Percentiles rank a stretch among this genome's conserved stretches.
Evolutionary conservation across 2,113 vertebrate species (phyloP).

Genomic region (Epinephelus cyanopodus): DNA sequence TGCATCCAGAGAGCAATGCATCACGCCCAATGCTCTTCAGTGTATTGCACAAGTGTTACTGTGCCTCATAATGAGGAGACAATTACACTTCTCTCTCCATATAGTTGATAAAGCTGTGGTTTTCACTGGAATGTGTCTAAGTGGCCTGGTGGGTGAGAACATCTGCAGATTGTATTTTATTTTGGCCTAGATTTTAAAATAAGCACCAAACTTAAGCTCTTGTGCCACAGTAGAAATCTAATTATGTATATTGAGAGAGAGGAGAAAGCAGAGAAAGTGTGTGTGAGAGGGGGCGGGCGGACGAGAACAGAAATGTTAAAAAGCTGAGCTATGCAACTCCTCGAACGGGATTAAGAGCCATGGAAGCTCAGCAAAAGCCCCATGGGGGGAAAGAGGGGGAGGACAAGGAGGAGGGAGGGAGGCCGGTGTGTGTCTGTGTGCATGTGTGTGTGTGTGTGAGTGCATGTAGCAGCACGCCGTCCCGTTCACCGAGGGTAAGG

Average conservation of each 20-base stretch:
- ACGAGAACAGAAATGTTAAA: slow-evolving; percentile 62
- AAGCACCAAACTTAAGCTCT: slow-evolving; percentile 28
- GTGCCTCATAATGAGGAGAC: neutral
- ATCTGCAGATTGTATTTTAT: neutral
- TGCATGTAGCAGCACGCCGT: slow-evolving; percentile 63
- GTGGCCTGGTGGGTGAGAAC: neutral
- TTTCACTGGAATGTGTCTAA: slow-evolving; percentile 27
- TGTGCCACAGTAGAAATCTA: slow-evolving; percentile 38
- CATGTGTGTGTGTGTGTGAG: neutral
- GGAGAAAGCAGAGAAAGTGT: slow-evolving; percentile 24
- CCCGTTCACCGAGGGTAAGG: neutral
- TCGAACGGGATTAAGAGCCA: slow-evolving; percentile 58
- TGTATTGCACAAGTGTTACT: neutral
- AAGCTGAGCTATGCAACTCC: slow-evolving; percentile 72
- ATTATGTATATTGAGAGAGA: slow-evolving; percentile 34
- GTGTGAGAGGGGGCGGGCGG: neutral
- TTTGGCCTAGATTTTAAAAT: slow-evolving; percentile 11
- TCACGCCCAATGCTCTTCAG: neutral
- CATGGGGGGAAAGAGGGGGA: slow-evolving; percentile 43
- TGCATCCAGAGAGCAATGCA: neutral
- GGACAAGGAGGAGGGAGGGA: neutral
- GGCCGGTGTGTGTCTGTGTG: neutral
- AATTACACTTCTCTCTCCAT: neutral
- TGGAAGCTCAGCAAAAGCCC: slow-evolving; percentile 50
- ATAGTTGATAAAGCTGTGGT: slow-evolving; percentile 1